Percentiles rank a stretch among this genome's conserved stretches.
These are phyloP conservation scores for Uloborus diversus DNA, from an alignment of 1,140 invertebrate genomes.

Conservation along the genomic window DNA sequence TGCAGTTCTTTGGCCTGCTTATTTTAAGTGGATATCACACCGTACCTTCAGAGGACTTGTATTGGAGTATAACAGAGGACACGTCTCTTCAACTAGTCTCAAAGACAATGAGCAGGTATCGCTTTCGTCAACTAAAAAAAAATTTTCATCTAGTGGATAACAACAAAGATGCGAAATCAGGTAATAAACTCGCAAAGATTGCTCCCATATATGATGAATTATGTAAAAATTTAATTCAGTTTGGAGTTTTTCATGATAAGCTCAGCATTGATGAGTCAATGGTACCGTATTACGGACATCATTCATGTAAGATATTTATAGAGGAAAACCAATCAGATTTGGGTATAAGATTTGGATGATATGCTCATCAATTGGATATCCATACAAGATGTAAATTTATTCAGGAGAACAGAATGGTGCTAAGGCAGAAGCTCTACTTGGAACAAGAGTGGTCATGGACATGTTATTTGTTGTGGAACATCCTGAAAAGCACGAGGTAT, in stretches of 20 bases:
- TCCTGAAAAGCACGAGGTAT: not conserved
- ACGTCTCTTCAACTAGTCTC: constrained; percentile 1
- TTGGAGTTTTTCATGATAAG: constrained; percentile 53
- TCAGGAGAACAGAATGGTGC: not conserved
- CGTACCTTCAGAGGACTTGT: not conserved
- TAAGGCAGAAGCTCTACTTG: not conserved
- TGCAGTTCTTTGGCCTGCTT: constrained; percentile 1
- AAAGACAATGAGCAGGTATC: constrained; percentile 1
- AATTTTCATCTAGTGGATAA: constrained; percentile 3
- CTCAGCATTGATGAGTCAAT: constrained; percentile 67
- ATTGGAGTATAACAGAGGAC: constrained; percentile 3
- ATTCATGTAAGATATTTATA: constrained; percentile 67
- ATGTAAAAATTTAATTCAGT: constrained; percentile 6
- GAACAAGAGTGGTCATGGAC: constrained; percentile 1
- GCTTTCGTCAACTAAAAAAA: constrained; percentile 19
- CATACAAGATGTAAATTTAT: constrained; percentile 28
- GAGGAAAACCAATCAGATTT: constrained; percentile 67
- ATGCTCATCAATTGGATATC: constrained; percentile 34
- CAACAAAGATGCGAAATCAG: constrained; percentile 12
- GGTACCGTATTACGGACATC: constrained; percentile 68
- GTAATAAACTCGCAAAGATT: constrained; percentile 8
- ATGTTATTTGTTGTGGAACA: not conserved
- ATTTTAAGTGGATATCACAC: constrained; percentile 3
- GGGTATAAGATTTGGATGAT: constrained; percentile 64
- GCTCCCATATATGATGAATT: constrained; percentile 23